Evolutionary conservation across 2,888 invertebrate species (phyloP).

Genomic region (Pecten maximus): DNA sequence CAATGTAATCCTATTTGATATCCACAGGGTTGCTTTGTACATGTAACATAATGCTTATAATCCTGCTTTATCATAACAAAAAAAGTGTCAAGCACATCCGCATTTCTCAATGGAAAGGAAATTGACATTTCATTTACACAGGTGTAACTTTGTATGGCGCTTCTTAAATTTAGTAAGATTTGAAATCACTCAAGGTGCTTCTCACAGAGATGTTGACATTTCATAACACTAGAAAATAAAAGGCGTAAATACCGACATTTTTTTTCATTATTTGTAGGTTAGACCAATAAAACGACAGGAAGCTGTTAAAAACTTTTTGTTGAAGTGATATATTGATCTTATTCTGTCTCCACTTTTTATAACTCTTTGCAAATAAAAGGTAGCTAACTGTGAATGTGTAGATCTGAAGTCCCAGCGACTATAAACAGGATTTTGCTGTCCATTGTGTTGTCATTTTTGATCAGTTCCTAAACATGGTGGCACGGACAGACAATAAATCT

Average conservation of each 20-base stretch:
- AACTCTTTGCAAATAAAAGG: neutral
- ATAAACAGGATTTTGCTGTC: neutral
- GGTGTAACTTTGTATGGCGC: neutral
- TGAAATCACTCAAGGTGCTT: neutral
- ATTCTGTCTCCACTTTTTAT: neutral
- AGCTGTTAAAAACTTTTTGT: neutral
- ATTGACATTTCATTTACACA: neutral
- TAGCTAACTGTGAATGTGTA: neutral
- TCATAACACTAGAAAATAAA: neutral
- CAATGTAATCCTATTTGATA: neutral
- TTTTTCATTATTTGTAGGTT: neutral
- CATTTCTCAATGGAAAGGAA: conserved; percentile 14
- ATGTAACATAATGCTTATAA: neutral
- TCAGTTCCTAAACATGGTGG: neutral
- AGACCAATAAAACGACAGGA: conserved; percentile 15
- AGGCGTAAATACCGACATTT: neutral
- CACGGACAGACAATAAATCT: conserved; percentile 13
- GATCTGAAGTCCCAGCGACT: neutral
- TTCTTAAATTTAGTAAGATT: neutral
- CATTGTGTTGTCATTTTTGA: neutral
- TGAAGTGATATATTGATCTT: conserved; percentile 8
- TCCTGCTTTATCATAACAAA: neutral
- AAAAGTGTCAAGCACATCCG: conserved; percentile 22
- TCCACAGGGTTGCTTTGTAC: neutral
- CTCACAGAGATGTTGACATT: neutral